Evolutionary conservation across 2,113 vertebrate genomes (phyloP), one percentile per base, ranked within the genome.

Genomic region (Neodon shergylaensis): DNA sequence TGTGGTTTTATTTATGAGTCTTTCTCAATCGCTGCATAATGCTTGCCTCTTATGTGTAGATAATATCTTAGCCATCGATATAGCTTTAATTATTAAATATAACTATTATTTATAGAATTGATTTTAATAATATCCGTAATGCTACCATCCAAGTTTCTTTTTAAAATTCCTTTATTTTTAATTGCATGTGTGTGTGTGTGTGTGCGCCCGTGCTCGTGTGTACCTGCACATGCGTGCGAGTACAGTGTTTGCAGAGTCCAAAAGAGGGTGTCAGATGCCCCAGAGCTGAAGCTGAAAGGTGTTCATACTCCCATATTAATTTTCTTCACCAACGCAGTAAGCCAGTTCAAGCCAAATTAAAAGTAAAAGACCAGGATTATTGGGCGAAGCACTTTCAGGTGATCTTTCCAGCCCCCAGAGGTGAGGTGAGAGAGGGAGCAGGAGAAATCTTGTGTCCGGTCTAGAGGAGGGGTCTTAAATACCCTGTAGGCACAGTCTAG

Each of bases 81-180:
- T 74, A 76, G 83, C 63, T 49, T 49, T 36, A 88, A 90, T 66
- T 78, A 88, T 39, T 94, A 86, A 84, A 44, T 70, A 74, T 58
- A 85, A 73, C 24, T 90, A 33, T 58, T 92, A 93, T 44, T 94
- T 88, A 94, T n/a, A 86, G 42, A 72, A 52, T 65, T 95, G 36
- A 94, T 92, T 31, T 92, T 91, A 96, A 86, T 78, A 65, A 47
- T 47, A 77, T 76, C 47, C 11, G 22, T 54, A 84, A 78, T 0
- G 63, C 4, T 47, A 8, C 12, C 70, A 79, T 58, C 24, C 6
- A 63, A 88, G 3, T 39, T 83, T 83, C 39, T 65, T 63, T 63
- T 83, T 19, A 3, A 31, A 44, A 58, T 58, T 31, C 7, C 42
- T 42, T 83, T 26, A 16, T 24, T 58, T 39, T 58, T 81, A 58